A percentile compares a stretch with the other conserved stretches of the same genome.
phyloP scores from a whole-genome alignment of 2,797 vertebrate species.

The Chloroceryle inda region DNA sequence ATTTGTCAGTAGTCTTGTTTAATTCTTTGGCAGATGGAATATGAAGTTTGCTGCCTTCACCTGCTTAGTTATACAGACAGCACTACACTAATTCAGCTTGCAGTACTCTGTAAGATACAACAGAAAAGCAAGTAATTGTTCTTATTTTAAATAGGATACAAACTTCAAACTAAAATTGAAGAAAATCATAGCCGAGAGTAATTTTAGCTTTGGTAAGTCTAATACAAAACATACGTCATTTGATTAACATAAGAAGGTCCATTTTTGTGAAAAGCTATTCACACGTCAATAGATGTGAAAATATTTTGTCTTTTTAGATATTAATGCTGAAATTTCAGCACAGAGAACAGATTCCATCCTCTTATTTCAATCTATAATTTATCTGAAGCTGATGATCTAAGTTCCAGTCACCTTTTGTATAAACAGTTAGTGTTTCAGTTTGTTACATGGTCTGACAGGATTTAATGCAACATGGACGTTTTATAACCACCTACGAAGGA shows the following conservation, averaged over 20 bases:
- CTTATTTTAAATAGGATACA: background rate
- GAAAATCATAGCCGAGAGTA: background rate
- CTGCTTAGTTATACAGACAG: background rate
- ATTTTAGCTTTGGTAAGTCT: background rate
- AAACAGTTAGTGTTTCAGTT: background rate
- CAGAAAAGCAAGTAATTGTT: background rate
- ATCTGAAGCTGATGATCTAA: background rate
- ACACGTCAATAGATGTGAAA: background rate
- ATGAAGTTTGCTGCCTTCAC: background rate
- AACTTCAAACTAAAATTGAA: background rate
- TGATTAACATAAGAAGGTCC: background rate
- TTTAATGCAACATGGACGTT: background rate
- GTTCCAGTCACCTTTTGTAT: background rate
- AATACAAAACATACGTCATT: background rate
- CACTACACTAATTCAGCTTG: background rate
- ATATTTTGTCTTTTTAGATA: background rate
- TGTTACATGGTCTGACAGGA: background rate
- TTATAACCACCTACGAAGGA: background rate
- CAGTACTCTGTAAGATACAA: background rate
- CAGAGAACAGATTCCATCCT: background rate
- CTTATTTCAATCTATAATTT: background rate
- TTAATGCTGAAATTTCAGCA: background rate
- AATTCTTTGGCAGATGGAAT: background rate
- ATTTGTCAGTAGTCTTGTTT: background rate
- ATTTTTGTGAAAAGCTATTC: background rate